A percentile compares a stretch with the other conserved stretches of the same genome.
Conservation (phyloP, 1,140 invertebrate species). For the Drosophila dunni region DNA sequence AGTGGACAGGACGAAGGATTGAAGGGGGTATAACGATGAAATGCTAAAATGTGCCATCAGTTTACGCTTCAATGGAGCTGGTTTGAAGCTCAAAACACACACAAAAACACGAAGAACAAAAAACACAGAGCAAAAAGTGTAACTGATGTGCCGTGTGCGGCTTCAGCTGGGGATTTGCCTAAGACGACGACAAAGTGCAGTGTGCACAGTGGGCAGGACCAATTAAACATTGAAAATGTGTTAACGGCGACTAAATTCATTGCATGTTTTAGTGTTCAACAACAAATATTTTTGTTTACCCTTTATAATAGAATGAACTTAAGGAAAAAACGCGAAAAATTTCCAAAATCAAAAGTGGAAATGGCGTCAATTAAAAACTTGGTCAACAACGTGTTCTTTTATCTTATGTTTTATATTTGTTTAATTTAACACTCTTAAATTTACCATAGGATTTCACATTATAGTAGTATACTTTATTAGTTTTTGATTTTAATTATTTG, state of each 20-base stretch:
- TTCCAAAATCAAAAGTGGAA: too few species aligned
- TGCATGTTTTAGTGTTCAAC: too few species aligned
- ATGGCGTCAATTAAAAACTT: too few species aligned
- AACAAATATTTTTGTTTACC: too few species aligned
- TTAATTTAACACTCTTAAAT: too few species aligned
- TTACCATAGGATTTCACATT: too few species aligned
- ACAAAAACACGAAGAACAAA: background rate
- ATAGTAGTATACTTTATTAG: too few species aligned
- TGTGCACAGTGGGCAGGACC: background rate
- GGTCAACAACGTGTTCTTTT: too few species aligned
- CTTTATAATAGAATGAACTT: too few species aligned
- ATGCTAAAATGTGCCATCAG: constrained; percentile 75
- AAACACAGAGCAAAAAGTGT: constrained; percentile 1
- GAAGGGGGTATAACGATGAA: constrained; percentile 32
- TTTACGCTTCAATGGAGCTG: constrained; percentile 43
- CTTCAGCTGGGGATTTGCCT: constrained; percentile 35
- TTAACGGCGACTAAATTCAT: background rate
- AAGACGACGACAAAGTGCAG: constrained; percentile 54
- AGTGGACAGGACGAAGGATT: background rate
- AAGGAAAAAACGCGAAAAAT: too few species aligned
- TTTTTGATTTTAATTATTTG: too few species aligned
- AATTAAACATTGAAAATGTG: background rate
- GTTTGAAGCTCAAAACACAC: constrained; percentile 2
- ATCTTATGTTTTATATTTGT: too few species aligned
- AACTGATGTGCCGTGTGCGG: constrained; percentile 32